These are phyloP conservation scores for Malacoraja senta DNA, from an alignment of 2,797 vertebrate species.

Conservation along the genomic window DNA sequence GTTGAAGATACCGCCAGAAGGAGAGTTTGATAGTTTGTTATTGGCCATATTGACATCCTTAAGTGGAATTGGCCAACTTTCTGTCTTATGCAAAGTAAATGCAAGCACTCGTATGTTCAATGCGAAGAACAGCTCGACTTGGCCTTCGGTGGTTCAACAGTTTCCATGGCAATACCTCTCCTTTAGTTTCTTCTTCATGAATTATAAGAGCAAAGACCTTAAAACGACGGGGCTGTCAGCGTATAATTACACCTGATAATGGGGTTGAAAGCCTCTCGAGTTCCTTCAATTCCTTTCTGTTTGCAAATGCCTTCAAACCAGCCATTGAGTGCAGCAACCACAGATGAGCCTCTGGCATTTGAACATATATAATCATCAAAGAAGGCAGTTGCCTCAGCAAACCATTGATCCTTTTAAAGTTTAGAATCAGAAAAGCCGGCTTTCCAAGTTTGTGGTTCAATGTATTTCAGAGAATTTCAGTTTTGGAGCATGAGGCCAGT, in stretches of 20 bases:
- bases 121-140: background rate
- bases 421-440: background rate
- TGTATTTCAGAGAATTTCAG: background rate
- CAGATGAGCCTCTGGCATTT: background rate
- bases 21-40: background rate
- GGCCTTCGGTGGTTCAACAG: background rate
- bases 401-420: conserved; percentile 3
- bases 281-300: background rate
- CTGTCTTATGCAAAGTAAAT: background rate
- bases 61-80: background rate
- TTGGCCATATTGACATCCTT: background rate
- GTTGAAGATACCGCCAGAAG: background rate
- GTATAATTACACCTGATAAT: conserved; percentile 20
- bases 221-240: background rate
- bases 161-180: background rate
- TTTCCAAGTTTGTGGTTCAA: background rate
- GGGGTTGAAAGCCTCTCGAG: background rate
- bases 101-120: background rate
- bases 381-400: background rate
- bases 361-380: conserved; percentile 19
- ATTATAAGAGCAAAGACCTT: background rate
- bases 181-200: background rate
- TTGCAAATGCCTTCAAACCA: background rate
- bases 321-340: background rate
- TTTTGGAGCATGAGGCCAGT: background rate